phyloP scores from a whole-genome alignment of 2,113 vertebrate species.

The Engraulis encrasicolus region DNA sequence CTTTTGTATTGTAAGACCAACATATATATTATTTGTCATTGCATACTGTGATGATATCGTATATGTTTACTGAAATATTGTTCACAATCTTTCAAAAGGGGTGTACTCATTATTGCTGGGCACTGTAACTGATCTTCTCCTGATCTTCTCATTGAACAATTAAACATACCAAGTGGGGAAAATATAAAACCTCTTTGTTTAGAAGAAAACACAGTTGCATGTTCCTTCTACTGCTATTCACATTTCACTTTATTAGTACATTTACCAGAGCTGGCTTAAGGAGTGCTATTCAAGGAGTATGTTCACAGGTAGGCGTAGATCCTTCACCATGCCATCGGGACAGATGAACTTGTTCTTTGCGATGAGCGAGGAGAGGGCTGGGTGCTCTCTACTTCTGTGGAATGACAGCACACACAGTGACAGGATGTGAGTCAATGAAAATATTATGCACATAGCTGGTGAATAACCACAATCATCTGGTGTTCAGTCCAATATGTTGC shows the following conservation, averaged over 20 bases:
- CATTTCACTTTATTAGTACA: neutral
- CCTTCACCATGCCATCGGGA: neutral
- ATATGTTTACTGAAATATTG: too few relatives aligned
- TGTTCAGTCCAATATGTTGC: too few relatives aligned
- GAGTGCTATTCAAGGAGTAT: slow-evolving; percentile 25
- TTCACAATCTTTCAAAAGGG: too few relatives aligned
- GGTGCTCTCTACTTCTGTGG: neutral
- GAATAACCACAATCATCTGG: too few relatives aligned
- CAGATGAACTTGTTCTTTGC: neutral
- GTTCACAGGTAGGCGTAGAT: neutral
- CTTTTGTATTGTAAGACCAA: too few relatives aligned
- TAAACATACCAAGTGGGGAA: neutral
- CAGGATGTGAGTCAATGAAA: neutral
- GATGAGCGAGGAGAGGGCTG: neutral
- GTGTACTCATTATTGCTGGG: too few relatives aligned
- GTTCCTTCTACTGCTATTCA: neutral
- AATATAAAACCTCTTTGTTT: neutral
- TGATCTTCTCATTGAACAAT: too few relatives aligned
- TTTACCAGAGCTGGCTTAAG: neutral
- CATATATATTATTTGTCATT: too few relatives aligned
- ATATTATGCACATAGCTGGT: too few relatives aligned
- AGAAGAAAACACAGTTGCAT: neutral
- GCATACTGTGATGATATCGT: too few relatives aligned
- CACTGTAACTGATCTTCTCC: too few relatives aligned
- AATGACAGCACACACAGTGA: neutral